phyloP scores from a whole-genome alignment of 1,140 invertebrate species.

The Phortica variegata region DNA sequence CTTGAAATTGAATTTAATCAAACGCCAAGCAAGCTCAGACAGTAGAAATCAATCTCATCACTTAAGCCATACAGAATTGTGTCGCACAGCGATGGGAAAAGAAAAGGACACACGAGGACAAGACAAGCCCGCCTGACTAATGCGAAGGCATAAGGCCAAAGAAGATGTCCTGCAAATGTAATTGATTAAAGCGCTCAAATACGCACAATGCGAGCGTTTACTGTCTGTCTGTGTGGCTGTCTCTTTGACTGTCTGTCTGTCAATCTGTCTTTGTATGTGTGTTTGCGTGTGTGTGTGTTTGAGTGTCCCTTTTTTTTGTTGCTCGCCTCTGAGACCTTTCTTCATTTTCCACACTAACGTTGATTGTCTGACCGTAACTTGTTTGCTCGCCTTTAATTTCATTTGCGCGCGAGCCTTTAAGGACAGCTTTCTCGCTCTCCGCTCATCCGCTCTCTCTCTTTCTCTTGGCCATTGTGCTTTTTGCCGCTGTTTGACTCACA shows the following conservation, averaged over 20 bases:
- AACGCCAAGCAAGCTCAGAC: conserved; percentile 35
- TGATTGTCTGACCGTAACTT: conserved; percentile 55
- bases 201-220: conserved; percentile 30
- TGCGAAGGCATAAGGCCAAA: too few species aligned
- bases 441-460: conserved; percentile 6
- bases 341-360: conserved; percentile 24
- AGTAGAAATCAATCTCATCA: conserved; percentile 31
- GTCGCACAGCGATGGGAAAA: conserved; percentile 11
- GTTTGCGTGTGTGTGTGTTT: background rate
- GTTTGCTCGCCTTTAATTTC: conserved; percentile 56
- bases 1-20: conserved; percentile 56
- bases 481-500: background rate
- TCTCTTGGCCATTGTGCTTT: background rate
- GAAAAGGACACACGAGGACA: conserved; percentile 1
- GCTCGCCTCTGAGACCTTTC: conserved; percentile 23
- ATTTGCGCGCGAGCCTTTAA: conserved; percentile 36
- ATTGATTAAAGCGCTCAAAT: conserved; percentile 40
- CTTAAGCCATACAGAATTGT: conserved; percentile 23
- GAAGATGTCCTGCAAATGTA: conserved; percentile 38
- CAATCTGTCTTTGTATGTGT: background rate
- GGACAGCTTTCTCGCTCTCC: background rate
- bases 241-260: background rate
- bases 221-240: conserved; percentile 18
- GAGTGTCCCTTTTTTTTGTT: background rate
- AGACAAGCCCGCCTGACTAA: conserved; percentile 7